Evolutionary conservation across 2,888 invertebrate species (phyloP).

Genomic region (Agrotis clavis): DNA sequence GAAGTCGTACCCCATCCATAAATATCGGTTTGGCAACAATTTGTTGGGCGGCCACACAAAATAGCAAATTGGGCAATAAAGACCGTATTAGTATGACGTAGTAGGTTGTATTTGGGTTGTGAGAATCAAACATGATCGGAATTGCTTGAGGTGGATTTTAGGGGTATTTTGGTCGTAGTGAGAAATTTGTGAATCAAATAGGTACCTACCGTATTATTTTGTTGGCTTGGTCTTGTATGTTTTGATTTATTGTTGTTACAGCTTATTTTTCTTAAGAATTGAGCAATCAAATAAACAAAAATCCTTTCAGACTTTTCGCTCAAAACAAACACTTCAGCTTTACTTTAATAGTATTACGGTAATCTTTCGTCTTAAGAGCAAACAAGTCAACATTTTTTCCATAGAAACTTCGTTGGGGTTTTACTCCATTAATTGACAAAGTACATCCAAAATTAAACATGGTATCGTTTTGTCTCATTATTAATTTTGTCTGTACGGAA

Average conservation of each 20-base stretch:
- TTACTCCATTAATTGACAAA: too few species aligned
- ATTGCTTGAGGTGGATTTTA: constrained; percentile 10
- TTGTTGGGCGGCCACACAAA: constrained; percentile 56
- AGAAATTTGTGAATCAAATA: background rate
- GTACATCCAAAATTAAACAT: too few species aligned
- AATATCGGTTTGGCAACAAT: constrained; percentile 64
- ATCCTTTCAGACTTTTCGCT: too few species aligned
- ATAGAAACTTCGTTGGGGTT: too few species aligned
- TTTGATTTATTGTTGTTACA: background rate
- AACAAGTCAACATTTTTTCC: too few species aligned
- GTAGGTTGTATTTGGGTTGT: constrained; percentile 7
- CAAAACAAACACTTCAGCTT: too few species aligned
- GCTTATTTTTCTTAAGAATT: too few species aligned
- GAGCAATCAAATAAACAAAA: too few species aligned
- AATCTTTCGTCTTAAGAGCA: too few species aligned
- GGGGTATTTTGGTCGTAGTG: background rate
- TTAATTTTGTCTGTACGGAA: too few species aligned
- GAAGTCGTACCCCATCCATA: constrained; percentile 47
- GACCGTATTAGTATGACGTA: constrained; percentile 55
- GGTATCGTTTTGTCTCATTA: too few species aligned
- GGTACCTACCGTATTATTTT: background rate
- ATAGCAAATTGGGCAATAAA: constrained; percentile 60
- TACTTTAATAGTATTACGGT: too few species aligned
- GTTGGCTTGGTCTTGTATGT: background rate
- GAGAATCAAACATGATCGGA: constrained; percentile 24